Percentiles rank a stretch among this genome's conserved stretches.
phyloP scores from a whole-genome alignment of 2,888 invertebrate species.

The Apamea monoglypha region DNA sequence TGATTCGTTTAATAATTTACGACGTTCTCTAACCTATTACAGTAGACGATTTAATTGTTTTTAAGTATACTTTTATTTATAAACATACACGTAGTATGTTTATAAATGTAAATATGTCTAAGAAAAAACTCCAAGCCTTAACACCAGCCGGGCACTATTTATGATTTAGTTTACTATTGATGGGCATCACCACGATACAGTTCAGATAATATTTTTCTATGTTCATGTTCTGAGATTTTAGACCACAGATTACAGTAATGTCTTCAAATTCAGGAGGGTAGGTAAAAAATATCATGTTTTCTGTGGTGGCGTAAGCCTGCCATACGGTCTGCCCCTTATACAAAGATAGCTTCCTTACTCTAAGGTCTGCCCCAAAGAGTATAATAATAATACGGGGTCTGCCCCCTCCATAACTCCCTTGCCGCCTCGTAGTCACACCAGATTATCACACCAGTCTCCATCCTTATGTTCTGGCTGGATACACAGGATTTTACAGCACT shows the following conservation, averaged over 20 bases:
- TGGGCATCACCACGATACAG: slow-evolving; percentile 20
- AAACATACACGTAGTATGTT: neutral
- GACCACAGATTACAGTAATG: neutral
- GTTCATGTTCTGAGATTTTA: neutral
- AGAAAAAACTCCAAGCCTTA: neutral
- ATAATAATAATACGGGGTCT: too few relatives aligned
- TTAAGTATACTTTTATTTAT: neutral
- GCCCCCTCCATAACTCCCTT: neutral
- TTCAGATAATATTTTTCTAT: too few relatives aligned
- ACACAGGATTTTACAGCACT: neutral
- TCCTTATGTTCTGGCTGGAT: neutral
- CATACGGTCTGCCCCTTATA: neutral
- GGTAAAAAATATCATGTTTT: neutral
- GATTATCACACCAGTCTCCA: too few relatives aligned
- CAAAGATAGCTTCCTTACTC: too few relatives aligned
- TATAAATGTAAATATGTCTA: neutral
- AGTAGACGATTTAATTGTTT: neutral
- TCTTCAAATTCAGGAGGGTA: neutral
- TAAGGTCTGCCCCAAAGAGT: too few relatives aligned
- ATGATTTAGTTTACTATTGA: slow-evolving; percentile 3
- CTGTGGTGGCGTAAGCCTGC: neutral
- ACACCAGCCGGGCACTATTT: neutral
- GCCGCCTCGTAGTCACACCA: too few relatives aligned
- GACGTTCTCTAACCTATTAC: neutral
- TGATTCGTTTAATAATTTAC: neutral